Base-by-base conservation (phyloP, 2,888 invertebrate species). In the Chalcis sispes region DNA sequence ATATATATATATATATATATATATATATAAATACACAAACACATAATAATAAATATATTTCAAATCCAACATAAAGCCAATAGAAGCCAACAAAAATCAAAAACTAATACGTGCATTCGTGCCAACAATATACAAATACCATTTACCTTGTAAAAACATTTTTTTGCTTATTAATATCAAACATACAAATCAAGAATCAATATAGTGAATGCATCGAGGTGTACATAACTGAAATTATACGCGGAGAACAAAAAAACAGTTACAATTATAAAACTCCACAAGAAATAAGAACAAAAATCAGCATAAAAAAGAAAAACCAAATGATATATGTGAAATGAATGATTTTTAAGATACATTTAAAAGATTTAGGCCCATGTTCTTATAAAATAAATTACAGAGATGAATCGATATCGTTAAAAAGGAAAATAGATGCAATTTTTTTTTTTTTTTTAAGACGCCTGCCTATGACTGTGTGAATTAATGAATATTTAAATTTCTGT, bases 251-350 rank as follows among this genome's bases (percentile, higher is more conserved):
- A 15, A 50, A 71, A 27, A 42, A 42, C 36, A 56, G 25, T 15
- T 18, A 15, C 13, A 70, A 50, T 48, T 8, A n/a, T 40, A 52
- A 46, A 64, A 32, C 20, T 27, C 18, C 15, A 48, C 20, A 56
- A 46, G 25, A 40, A 65, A 27, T 2, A 40, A 54, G 27, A 62
- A n/a, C 52, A 52, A 42, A 62, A 40, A 62, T 18, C 40, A 52
- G 46, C 36, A 5, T 10, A 42, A 52, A 58, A 62, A 59, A 59
- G 5, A 3, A 50, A 54, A 76, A 76, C 27, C 27, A 76, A 59
- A 58, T 50, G 13, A 62, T 2, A n/a, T n/a, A 70, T 18, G 42
- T 71, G 54, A 62, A 20, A 52, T 48, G 32, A 56, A 64, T 56
- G 48, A 36, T 72, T 46, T 20, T 52, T 18, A 72, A 56, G n/a